Conservation (phyloP, 2,113 vertebrate genomes). For the Herpailurus yagouaroundi region DNA sequence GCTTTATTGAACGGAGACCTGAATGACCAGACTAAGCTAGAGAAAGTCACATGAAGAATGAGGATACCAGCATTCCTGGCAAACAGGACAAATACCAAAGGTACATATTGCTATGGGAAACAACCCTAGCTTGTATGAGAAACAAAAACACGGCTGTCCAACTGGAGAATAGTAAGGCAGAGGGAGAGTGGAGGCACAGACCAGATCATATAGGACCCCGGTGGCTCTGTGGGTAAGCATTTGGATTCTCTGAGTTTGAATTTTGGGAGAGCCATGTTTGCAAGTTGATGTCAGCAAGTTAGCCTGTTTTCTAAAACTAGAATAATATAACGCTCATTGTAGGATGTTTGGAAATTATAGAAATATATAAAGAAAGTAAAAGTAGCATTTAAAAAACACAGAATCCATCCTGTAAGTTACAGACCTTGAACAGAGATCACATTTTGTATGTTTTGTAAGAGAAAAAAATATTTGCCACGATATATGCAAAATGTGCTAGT, state of each 20-base stretch:
- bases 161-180: not conserved
- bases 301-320: conserved; percentile 22
- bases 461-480: not conserved
- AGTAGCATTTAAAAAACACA: conserved; percentile 55
- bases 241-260: not conserved
- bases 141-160: not conserved
- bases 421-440: not conserved
- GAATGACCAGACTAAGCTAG: not conserved
- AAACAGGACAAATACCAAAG: not conserved
- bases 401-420: not conserved
- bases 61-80: not conserved
- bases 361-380: conserved; percentile 27
- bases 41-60: not conserved
- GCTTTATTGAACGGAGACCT: not conserved
- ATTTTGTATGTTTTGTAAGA: not conserved
- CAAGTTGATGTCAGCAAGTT: not conserved
- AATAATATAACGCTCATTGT: not conserved
- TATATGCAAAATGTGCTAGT: not conserved
- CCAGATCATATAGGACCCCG: no score
- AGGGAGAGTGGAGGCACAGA: not conserved
- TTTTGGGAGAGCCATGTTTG: not conserved
- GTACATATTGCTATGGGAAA: not conserved
- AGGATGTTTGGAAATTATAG: conserved; percentile 30
- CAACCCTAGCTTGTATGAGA: not conserved
- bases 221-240: not conserved